phyloP scores from a whole-genome alignment of 2,113 vertebrate genomes.

The Pagrus major region DNA sequence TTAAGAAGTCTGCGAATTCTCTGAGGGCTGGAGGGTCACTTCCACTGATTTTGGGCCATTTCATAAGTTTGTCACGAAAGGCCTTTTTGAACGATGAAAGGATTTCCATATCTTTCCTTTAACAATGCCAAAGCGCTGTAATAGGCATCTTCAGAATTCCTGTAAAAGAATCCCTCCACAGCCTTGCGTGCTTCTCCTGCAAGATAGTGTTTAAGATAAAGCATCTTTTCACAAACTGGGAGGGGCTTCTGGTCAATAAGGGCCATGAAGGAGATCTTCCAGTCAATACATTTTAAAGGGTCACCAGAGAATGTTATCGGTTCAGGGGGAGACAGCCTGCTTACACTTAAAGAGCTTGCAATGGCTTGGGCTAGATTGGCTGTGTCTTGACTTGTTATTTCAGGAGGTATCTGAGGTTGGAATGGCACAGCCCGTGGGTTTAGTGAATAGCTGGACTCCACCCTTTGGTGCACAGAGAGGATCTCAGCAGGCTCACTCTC shows the following conservation, averaged over 20 bases:
- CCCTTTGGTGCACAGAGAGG: no score
- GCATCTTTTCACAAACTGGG: not conserved
- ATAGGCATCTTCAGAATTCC: conserved; percentile 40
- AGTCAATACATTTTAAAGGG: not conserved
- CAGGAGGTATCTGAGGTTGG: not conserved
- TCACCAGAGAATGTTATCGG: not conserved
- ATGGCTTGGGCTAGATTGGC: not conserved
- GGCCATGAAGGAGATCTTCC: not conserved
- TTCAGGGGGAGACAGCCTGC: not conserved
- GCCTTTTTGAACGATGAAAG: not conserved
- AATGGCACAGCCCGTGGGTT: no score
- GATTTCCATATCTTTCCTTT: conserved; percentile 4
- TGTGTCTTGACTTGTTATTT: not conserved
- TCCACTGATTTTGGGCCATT: not conserved
- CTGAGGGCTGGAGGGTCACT: not conserved
- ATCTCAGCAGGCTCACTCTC: no score
- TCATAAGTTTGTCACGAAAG: not conserved
- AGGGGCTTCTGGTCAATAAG: not conserved
- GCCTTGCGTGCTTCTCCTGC: conserved; percentile 31
- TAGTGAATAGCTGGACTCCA: no score
- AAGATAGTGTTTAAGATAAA: not conserved
- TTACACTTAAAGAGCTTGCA: not conserved
- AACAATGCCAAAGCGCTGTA: conserved; percentile 22
- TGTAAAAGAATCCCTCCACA: conserved; percentile 47
- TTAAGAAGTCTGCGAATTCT: not conserved